Base-by-base conservation (phyloP, 2,888 invertebrate genomes). In the Ochropacha duplaris region DNA sequence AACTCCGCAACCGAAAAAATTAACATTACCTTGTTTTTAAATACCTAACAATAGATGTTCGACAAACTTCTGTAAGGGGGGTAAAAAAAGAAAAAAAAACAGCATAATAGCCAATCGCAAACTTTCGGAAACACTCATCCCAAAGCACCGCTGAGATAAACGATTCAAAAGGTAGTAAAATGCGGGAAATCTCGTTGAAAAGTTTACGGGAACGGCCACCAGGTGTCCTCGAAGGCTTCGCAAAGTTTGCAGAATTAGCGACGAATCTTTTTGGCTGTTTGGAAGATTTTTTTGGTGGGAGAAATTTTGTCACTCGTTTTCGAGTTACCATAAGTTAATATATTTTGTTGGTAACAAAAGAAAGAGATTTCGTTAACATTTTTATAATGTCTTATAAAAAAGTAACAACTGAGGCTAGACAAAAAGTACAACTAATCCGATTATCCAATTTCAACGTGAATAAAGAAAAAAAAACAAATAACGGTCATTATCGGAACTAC, bases 41-140 rank as follows among this genome's bases (percentile, higher is more conserved):
- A 50, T 22, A 36, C 22, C 24, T 5, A 36, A n/a, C 36, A 39
- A 39, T 44, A 24, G 39, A 54, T 22, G 54, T 31, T 28, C 28
- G 51, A 19, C 28, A 16, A 51, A 51, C 28, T 51, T 51, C 19
- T 16, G 49, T 4, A 5, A n/a, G 36, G 12, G 51, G 64, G 54
- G 59, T 50, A 67, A 73, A 70, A 74, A 66, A 60, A 69, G 66
- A 70, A 76, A 24, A 24, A 24, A 80, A 81, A 74, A 77, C 77
- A 78, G 79, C 70, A 72, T 76, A 79, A 83, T 78, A 75, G 78
- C 76, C 83, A 80, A 84, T 86, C 79, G 78, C 64, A 59, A 84
- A 85, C 78, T 84, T 84, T 81, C 65, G 69, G 79, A 83, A 79
- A 79, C 81, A 83, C 82, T 79, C 73, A 68, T 69, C 72, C 68